Conservation (phyloP, 2,888 invertebrate species). For the Parapristionchus giblindavisi region DNA sequence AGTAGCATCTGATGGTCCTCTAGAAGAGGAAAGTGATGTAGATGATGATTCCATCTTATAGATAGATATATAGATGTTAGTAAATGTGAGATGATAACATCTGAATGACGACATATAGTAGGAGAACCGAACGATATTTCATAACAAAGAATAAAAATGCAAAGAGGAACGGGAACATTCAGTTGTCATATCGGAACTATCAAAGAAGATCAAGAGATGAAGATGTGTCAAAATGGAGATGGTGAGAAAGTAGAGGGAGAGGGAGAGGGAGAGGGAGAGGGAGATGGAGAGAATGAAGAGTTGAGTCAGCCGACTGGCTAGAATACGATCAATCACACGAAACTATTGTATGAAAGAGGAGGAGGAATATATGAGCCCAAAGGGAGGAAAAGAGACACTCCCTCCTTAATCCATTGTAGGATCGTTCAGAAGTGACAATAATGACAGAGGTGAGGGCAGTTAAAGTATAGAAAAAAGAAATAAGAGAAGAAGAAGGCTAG, state of each 20-base stretch:
- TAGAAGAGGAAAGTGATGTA: slow-evolving; percentile 22
- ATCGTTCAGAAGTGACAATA: slow-evolving; percentile 1
- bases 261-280: slow-evolving; percentile 13
- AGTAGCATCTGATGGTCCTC: slow-evolving; percentile 5
- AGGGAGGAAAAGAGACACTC: not conserved
- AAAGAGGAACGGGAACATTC: too few relatives aligned
- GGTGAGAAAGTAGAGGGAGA: slow-evolving; percentile 21
- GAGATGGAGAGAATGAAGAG: slow-evolving; percentile 23
- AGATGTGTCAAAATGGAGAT: slow-evolving; percentile 2
- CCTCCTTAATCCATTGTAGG: slow-evolving; percentile 8
- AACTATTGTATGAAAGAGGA: too few relatives aligned
- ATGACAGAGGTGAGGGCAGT: slow-evolving; percentile 12
- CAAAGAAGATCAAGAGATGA: not conserved
- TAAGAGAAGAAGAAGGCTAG: slow-evolving; percentile 31
- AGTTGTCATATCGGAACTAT: too few relatives aligned
- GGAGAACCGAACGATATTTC: not conserved
- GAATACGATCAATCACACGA: slow-evolving; percentile 29
- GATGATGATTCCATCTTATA: slow-evolving; percentile 18
- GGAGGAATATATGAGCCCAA: too few relatives aligned
- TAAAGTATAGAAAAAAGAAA: slow-evolving; percentile 23
- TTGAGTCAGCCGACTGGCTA: slow-evolving; percentile 31
- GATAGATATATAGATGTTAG: too few relatives aligned
- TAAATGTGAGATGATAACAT: not conserved
- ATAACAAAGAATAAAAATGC: slow-evolving; percentile 12
- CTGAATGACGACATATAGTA: too few relatives aligned